A percentile compares a stretch with the other conserved stretches of the same genome.
Evolutionary conservation across 2,797 vertebrate species (phyloP).

Genomic region (Artibeus jamaicensis): DNA sequence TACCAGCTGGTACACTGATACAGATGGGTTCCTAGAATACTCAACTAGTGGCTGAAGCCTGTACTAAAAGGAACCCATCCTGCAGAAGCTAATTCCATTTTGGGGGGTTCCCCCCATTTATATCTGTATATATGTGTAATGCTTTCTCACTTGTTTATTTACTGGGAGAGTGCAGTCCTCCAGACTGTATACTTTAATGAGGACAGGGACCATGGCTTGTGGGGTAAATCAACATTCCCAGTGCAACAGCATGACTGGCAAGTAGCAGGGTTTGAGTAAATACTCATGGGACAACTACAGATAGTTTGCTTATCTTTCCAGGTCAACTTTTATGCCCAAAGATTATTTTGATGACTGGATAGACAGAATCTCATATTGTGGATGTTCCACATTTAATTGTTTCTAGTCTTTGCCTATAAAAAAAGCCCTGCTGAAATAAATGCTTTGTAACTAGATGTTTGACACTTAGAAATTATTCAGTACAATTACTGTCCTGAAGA

Average conservation of each 20-base stretch:
- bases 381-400: background rate
- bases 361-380: background rate
- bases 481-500: background rate
- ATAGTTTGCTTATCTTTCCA: background rate
- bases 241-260: background rate
- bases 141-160: background rate
- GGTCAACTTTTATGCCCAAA: background rate
- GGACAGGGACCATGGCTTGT: background rate
- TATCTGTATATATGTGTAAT: background rate
- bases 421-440: constrained; percentile 10
- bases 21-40: too few species aligned
- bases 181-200: background rate
- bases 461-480: background rate
- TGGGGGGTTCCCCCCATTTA: too few species aligned
- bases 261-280: background rate
- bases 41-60: too few species aligned
- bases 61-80: too few species aligned
- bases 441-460: background rate
- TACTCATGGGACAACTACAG: background rate
- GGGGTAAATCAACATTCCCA: background rate
- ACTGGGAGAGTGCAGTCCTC: background rate
- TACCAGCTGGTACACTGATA: too few species aligned
- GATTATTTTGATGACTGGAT: background rate
- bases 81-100: too few species aligned
- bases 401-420: background rate